These are phyloP conservation scores for Peromyscus attwateri DNA, from an alignment of 2,797 vertebrate species.

Conservation along the genomic window DNA sequence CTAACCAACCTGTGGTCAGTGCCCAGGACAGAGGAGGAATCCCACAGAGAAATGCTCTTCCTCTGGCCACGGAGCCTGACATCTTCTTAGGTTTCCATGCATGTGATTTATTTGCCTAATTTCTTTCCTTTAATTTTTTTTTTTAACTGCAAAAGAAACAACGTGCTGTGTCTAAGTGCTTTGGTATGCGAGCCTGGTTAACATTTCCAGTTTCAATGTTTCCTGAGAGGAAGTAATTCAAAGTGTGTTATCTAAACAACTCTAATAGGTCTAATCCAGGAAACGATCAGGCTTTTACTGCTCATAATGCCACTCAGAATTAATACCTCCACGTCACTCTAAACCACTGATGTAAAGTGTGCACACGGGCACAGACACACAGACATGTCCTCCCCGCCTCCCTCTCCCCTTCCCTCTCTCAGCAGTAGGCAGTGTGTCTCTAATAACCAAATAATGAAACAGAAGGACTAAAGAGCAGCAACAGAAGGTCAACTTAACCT, in stretches of 20 bases:
- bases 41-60: slow-evolving; percentile 54
- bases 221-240: slow-evolving; percentile 90
- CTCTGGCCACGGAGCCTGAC: slow-evolving; percentile 17
- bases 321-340: slow-evolving; percentile 66
- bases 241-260: slow-evolving; percentile 88
- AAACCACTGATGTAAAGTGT: background rate
- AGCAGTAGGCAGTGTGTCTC: background rate
- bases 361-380: background rate
- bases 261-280: slow-evolving; percentile 88
- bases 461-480: background rate
- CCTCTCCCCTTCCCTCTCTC: background rate
- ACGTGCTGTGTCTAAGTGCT: slow-evolving; percentile 80
- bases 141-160: slow-evolving; percentile 64
- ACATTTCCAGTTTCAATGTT: slow-evolving; percentile 81
- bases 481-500: background rate
- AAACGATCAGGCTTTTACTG: slow-evolving; percentile 85
- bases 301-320: slow-evolving; percentile 74
- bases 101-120: slow-evolving; percentile 76
- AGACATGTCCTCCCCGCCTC: background rate
- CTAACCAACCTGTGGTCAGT: slow-evolving; percentile 18
- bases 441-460: slow-evolving; percentile 12
- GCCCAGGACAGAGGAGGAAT: slow-evolving; percentile 60
- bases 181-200: slow-evolving; percentile 81
- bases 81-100: slow-evolving; percentile 57
- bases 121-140: slow-evolving; percentile 59